A percentile compares a stretch with the other conserved stretches of the same genome.
Evolutionary conservation across 2,888 invertebrate species (phyloP).

Genomic region (Pseudococcus jackbeardsleyi): DNA sequence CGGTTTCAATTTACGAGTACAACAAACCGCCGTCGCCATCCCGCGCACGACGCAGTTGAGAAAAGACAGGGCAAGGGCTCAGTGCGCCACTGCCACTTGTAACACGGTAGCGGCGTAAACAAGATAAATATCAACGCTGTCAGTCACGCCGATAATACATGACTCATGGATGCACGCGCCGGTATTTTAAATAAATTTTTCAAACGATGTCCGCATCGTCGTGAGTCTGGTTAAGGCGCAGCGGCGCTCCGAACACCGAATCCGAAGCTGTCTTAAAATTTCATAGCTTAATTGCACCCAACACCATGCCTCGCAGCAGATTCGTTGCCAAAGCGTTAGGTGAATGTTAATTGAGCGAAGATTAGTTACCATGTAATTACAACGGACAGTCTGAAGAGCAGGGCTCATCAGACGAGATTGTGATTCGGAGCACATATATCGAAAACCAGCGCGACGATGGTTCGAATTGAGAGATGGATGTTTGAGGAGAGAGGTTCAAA

Average conservation of each 20-base stretch:
- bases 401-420: not conserved
- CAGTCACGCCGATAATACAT: slow-evolving; percentile 37
- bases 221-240: not conserved
- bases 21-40: not conserved
- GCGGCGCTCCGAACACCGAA: not conserved
- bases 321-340: slow-evolving; percentile 20
- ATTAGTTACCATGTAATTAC: slow-evolving; percentile 47
- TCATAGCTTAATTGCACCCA: slow-evolving; percentile 42
- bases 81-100: slow-evolving; percentile 6
- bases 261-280: not conserved
- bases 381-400: not conserved
- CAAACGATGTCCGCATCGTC: not conserved
- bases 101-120: slow-evolving; percentile 49
- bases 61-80: not conserved
- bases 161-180: slow-evolving; percentile 46
- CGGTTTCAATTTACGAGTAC: not conserved
- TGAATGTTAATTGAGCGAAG: slow-evolving; percentile 14
- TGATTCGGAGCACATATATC: not conserved
- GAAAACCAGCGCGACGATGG: not conserved
- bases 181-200: slow-evolving; percentile 44
- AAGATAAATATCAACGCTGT: slow-evolving; percentile 53
- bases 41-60: not conserved
- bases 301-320: slow-evolving; percentile 30
- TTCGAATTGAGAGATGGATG: not conserved
- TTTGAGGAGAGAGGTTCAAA: not conserved